Evolutionary conservation across 2,797 vertebrate species (phyloP).

Genomic region (Antrozous pallidus): DNA sequence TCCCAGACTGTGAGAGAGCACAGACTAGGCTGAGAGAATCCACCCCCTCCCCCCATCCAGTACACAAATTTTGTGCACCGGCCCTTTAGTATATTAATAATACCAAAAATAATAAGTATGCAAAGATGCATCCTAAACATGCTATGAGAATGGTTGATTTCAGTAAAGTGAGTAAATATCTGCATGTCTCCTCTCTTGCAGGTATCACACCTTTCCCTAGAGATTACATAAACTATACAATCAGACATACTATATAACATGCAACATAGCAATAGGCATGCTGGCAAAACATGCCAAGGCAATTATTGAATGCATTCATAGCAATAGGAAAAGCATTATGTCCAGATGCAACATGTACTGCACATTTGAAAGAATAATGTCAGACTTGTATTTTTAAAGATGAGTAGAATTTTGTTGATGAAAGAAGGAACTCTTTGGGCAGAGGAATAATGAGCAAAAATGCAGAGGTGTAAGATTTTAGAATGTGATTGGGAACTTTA

Average conservation of each 20-base stretch:
- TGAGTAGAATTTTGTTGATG: neutral
- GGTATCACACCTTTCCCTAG: neutral
- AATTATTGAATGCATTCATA: neutral
- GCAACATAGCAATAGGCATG: neutral
- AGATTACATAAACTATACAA: neutral
- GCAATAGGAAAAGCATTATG: neutral
- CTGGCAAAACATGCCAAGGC: too few relatives aligned
- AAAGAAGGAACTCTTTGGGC: neutral
- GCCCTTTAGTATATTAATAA: neutral
- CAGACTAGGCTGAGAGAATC: too few relatives aligned
- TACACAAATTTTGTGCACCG: too few relatives aligned
- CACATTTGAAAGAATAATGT: neutral
- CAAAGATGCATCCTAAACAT: neutral
- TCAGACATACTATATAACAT: too few relatives aligned
- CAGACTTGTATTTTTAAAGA: neutral
- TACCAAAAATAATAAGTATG: neutral
- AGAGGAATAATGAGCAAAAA: neutral
- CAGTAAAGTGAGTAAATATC: neutral
- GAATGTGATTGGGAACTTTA: neutral
- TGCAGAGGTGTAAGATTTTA: rapidly evolving
- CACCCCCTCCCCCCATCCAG: too few relatives aligned
- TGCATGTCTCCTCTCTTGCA: neutral
- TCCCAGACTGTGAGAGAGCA: too few relatives aligned
- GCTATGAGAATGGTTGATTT: neutral
- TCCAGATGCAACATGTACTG: neutral